These are phyloP conservation scores for Masnerella sp. DNA, from an alignment of 2,888 invertebrate species.

Conservation along the genomic window DNA sequence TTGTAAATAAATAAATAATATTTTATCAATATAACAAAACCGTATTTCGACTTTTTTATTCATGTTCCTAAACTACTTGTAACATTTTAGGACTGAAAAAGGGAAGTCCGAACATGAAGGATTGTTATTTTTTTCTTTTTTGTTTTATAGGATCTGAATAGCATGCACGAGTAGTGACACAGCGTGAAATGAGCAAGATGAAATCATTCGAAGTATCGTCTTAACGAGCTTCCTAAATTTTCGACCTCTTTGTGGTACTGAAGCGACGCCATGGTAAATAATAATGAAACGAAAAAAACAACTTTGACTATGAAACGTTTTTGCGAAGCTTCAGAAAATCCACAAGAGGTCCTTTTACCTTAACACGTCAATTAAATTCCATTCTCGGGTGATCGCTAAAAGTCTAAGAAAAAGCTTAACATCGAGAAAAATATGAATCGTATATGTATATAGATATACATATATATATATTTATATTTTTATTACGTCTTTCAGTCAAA, in stretches of 20 bases:
- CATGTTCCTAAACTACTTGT: no score
- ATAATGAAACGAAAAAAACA: background rate
- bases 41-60: no score
- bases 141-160: slow-evolving; percentile 29
- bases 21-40: no score
- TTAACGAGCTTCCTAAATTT: slow-evolving; percentile 39
- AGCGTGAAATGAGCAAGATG: slow-evolving; percentile 56
- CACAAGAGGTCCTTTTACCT: slow-evolving; percentile 19
- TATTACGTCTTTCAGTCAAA: slow-evolving; percentile 72
- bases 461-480: slow-evolving; percentile 37
- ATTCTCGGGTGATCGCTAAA: slow-evolving; percentile 64
- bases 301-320: slow-evolving; percentile 2
- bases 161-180: slow-evolving; percentile 55
- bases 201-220: slow-evolving; percentile 43
- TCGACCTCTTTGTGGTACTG: slow-evolving; percentile 12
- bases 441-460: slow-evolving; percentile 65
- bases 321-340: slow-evolving; percentile 20
- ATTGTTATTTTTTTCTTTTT: slow-evolving; percentile 13
- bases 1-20: no score
- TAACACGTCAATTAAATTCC: slow-evolving; percentile 58
- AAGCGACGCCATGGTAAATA: slow-evolving; percentile 11
- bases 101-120: no score
- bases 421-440: slow-evolving; percentile 76
- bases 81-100: no score
- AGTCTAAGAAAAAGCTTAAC: slow-evolving; percentile 74